Conservation (phyloP, 2,888 invertebrate genomes). For the Selenia dentaria region DNA sequence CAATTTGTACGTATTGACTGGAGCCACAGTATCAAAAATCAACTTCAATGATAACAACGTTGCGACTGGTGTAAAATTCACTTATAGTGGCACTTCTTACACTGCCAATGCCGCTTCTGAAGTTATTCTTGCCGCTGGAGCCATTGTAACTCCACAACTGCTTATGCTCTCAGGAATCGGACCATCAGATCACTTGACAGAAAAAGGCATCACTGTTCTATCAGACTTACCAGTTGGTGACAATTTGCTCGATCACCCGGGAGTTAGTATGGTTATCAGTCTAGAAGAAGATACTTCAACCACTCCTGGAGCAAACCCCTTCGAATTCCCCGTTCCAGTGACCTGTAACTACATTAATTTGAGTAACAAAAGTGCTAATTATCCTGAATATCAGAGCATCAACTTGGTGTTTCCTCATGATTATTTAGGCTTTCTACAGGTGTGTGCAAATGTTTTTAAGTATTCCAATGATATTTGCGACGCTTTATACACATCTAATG, state of each 20-base stretch:
- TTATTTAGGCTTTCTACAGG: conserved; percentile 27
- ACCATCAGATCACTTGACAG: conserved; percentile 37
- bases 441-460: conserved; percentile 39
- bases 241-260: conserved; percentile 31
- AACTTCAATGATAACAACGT: conserved; percentile 40
- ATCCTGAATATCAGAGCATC: conserved; percentile 41
- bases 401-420: conserved; percentile 35
- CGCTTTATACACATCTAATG: conserved; percentile 27
- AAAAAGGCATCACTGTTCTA: conserved; percentile 37
- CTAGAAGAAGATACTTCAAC: conserved; percentile 1
- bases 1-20: conserved; percentile 40
- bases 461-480: conserved; percentile 41
- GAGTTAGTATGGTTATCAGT: neutral
- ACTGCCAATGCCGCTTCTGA: conserved; percentile 39
- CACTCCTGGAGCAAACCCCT: neutral
- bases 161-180: conserved; percentile 56
- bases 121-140: conserved; percentile 50
- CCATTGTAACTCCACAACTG: conserved; percentile 46
- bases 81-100: conserved; percentile 24
- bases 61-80: conserved; percentile 46
- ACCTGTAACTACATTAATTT: conserved; percentile 23
- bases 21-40: conserved; percentile 39
- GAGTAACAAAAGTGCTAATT: conserved; percentile 21
- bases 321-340: conserved; percentile 32
- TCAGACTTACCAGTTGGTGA: conserved; percentile 21